phyloP scores from a whole-genome alignment of 1,140 invertebrate genomes.

The Calycopis cecrops region DNA sequence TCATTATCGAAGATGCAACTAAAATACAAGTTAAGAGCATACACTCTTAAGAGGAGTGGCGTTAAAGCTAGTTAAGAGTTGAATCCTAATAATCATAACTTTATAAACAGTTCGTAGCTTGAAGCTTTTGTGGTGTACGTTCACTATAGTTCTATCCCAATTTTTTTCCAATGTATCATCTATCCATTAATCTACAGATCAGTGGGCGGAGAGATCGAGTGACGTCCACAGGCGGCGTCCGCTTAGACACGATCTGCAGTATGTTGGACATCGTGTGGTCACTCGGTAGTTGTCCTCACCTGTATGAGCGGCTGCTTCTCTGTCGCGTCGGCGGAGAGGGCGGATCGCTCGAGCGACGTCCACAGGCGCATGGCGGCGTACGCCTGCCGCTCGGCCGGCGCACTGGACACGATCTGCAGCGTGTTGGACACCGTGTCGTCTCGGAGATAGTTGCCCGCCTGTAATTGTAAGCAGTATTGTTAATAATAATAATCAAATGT shows the following conservation, averaged over 20 bases:
- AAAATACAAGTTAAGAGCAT: too few relatives aligned
- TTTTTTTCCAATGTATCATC: too few relatives aligned
- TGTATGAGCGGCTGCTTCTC: slow-evolving; percentile 92
- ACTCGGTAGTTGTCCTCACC: slow-evolving; percentile 53
- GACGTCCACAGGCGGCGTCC: slow-evolving; percentile 72
- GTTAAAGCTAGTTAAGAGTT: too few relatives aligned
- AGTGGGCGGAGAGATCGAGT: too few relatives aligned
- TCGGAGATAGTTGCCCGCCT: slow-evolving; percentile 97
- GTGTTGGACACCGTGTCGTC: slow-evolving; percentile 98
- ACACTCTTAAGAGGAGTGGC: too few relatives aligned
- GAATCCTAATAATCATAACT: too few relatives aligned
- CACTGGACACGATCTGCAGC: slow-evolving; percentile 95
- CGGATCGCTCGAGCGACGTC: slow-evolving; percentile 83
- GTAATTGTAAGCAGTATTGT: slow-evolving; percentile 7
- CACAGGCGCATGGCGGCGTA: slow-evolving; percentile 94
- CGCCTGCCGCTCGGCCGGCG: slow-evolving; percentile 85
- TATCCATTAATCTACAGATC: too few relatives aligned
- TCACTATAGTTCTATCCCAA: too few relatives aligned
- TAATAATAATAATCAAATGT: too few relatives aligned
- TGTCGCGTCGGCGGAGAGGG: slow-evolving; percentile 77
- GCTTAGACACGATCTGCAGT: slow-evolving; percentile 94
- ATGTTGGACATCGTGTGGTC: slow-evolving; percentile 98
- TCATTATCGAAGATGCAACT: too few relatives aligned
- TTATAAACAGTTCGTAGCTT: too few relatives aligned
- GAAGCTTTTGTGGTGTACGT: too few relatives aligned